Conservation (phyloP, 2,113 vertebrate genomes). For the Marcusenius ussheri region DNA sequence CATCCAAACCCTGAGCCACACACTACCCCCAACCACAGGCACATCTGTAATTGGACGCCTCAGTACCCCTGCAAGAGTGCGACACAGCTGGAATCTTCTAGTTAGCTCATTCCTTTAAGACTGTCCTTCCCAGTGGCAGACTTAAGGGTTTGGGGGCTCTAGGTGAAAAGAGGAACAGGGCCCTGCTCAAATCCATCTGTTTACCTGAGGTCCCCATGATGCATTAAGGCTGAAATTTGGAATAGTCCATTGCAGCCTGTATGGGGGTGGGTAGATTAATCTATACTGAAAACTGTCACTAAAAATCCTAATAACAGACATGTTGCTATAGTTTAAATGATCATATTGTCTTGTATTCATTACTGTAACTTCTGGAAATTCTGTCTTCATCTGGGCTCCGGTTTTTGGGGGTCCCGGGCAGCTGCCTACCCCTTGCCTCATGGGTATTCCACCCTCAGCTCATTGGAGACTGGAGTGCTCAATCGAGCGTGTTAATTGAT, state of each 20-base stretch:
- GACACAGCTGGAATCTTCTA: neutral
- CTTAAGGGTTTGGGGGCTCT: neutral
- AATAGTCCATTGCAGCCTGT: neutral
- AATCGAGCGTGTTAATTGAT: constrained; percentile 12
- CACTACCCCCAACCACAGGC: neutral
- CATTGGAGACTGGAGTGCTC: neutral
- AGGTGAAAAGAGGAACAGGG: neutral
- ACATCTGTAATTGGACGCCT: neutral
- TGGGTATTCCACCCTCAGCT: neutral
- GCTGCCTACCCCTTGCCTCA: neutral
- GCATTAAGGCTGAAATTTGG: neutral
- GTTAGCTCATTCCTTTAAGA: neutral
- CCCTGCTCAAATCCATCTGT: neutral
- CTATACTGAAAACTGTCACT: neutral
- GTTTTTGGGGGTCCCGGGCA: neutral
- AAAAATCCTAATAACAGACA: neutral
- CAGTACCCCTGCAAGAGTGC: neutral
- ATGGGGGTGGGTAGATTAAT: neutral
- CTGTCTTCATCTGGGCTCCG: neutral
- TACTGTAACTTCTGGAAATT: neutral
- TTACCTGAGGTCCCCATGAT: neutral
- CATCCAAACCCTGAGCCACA: neutral
- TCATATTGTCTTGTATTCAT: neutral
- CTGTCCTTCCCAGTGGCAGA: neutral
- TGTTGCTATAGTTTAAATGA: neutral